phyloP scores from a whole-genome alignment of 1,140 invertebrate genomes.

The Achatina immaculata region DNA sequence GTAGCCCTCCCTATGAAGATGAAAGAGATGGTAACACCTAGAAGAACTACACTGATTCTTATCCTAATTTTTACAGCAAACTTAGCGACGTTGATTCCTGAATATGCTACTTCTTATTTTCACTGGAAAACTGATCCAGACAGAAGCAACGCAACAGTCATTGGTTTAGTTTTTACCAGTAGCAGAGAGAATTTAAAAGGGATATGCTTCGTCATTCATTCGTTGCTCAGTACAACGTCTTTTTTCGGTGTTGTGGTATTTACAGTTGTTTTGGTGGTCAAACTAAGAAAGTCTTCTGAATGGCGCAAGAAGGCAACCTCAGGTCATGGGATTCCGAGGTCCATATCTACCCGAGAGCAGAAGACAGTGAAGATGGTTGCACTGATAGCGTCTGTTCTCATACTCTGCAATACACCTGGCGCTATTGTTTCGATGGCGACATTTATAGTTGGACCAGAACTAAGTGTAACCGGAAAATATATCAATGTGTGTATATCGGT shows the following conservation, averaged over 20 bases:
- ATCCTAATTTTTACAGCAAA: background rate
- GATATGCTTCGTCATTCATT: background rate
- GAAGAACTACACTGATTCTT: background rate
- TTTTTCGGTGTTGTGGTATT: background rate
- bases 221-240: background rate
- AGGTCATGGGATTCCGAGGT: background rate
- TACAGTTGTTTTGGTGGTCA: background rate
- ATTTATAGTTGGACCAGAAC: background rate
- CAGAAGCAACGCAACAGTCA: background rate
- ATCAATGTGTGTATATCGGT: constrained; percentile 21
- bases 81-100: background rate
- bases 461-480: background rate
- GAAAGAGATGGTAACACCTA: background rate
- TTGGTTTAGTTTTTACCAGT: background rate
- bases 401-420: background rate
- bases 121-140: background rate
- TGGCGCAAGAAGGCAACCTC: constrained; percentile 7
- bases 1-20: constrained; percentile 13
- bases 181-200: background rate
- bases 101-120: background rate
- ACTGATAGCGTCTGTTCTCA: background rate
- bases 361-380: constrained; percentile 15
- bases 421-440: background rate
- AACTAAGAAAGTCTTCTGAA: background rate
- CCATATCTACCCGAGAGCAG: background rate